Evolutionary conservation across 1,140 invertebrate genomes (phyloP), one percentile per base, ranked within the genome.

Genomic region (Orchesella cincta): DNA sequence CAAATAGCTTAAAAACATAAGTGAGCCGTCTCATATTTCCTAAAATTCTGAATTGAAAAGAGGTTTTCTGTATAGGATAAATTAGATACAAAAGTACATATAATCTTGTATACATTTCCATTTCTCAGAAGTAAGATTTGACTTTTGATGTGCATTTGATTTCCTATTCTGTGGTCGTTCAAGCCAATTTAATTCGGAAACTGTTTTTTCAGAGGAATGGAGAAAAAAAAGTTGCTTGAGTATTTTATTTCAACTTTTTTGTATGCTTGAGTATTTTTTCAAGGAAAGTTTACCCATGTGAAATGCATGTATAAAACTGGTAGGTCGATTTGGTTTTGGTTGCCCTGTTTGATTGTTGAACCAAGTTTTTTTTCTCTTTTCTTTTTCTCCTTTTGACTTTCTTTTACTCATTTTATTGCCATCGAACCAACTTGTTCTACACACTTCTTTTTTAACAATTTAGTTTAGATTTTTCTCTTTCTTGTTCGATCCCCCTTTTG

Each of bases 61-160:
- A 12, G 39, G 39, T 20, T 12, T 57, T 57, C 23, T 3, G 8
- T n/a, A 57, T 57, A 57, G 23, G 52, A 12, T 57, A n/a, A n/a
- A n/a, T n/a, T n/a, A n/a, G n/a, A n/a, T n/a, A n/a, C n/a, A n/a
- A n/a, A n/a, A n/a, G n/a, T n/a, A n/a, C n/a, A n/a, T n/a, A n/a
- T n/a, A n/a, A n/a, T n/a, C n/a, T n/a, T n/a, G n/a, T n/a, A n/a
- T n/a, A n/a, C n/a, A n/a, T n/a, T n/a, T n/a, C n/a, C n/a, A n/a
- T n/a, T n/a, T n/a, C n/a, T n/a, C n/a, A n/a, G n/a, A n/a, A n/a
- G n/a, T n/a, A n/a, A n/a, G n/a, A n/a, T n/a, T n/a, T n/a, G n/a
- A n/a, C 5, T 57, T n/a, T 62, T 62, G 54, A n/a, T 18, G 16
- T 62, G 54, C 62, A 8, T 67, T 67, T 67, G 23, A 31, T 67